A percentile compares a stretch with the other conserved stretches of the same genome.
Conservation (phyloP, 2,797 vertebrate species). For the Intellagama lesueurii region DNA sequence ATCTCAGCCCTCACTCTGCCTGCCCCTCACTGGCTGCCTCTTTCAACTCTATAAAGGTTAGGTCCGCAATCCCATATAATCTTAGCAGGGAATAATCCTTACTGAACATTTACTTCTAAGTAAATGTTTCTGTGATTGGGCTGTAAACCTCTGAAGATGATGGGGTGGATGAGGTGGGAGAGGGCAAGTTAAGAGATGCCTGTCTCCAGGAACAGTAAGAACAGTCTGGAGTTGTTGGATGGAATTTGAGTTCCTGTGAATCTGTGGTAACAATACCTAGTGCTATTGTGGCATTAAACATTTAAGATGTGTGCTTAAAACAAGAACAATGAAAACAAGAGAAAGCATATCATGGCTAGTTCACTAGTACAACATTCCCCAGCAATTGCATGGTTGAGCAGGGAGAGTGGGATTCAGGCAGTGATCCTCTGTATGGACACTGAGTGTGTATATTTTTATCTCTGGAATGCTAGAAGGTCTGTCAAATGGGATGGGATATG, state of each 20-base stretch:
- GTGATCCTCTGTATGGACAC: neutral
- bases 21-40: neutral
- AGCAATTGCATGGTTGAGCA: neutral
- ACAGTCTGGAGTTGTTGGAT: neutral
- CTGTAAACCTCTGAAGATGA: neutral
- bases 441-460: neutral
- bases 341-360: neutral
- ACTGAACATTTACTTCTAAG: neutral
- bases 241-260: neutral
- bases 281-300: neutral
- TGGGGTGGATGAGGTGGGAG: neutral
- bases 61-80: neutral
- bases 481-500: too few species aligned
- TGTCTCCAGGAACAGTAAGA: neutral
- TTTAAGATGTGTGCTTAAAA: neutral
- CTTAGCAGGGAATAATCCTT: neutral
- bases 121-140: neutral
- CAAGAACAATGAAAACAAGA: too few species aligned
- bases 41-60: neutral
- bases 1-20: neutral
- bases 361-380: neutral
- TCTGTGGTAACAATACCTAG: neutral
- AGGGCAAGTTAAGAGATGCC: neutral
- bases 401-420: neutral
- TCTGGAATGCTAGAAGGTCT: neutral